Percentiles rank a stretch among this genome's conserved stretches.
Conservation (phyloP, 2,797 vertebrate genomes). For the Crax fasciolata region DNA sequence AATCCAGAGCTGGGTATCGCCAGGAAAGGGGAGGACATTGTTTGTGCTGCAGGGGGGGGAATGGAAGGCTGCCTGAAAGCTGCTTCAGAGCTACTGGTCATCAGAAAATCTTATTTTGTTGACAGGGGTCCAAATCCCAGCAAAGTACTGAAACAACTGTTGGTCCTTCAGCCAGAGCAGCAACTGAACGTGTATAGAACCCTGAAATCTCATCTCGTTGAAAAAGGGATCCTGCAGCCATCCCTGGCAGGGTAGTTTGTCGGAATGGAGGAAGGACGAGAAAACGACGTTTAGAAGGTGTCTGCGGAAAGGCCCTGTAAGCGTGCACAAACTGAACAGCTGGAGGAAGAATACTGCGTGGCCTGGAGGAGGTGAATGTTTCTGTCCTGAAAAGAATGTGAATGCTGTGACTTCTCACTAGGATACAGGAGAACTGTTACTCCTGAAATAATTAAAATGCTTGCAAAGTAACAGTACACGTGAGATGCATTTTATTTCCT, state of each 20-base stretch:
- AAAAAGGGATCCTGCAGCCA: slow-evolving; percentile 89
- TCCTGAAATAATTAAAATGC: slow-evolving; percentile 37
- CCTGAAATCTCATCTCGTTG: slow-evolving; percentile 89
- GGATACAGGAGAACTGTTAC: slow-evolving; percentile 19
- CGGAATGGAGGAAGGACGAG: background rate
- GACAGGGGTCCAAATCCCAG: slow-evolving; percentile 96
- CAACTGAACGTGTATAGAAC: slow-evolving; percentile 93
- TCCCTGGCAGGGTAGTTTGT: slow-evolving; percentile 74
- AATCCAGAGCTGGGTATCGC: background rate
- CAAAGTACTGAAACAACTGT: slow-evolving; percentile 93
- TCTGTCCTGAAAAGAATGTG: slow-evolving; percentile 73
- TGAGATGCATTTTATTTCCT: slow-evolving; percentile 45
- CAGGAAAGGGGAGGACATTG: background rate
- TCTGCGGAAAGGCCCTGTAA: slow-evolving; percentile 18
- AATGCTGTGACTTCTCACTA: slow-evolving; percentile 38
- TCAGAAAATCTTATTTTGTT: slow-evolving; percentile 16
- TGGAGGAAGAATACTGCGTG: slow-evolving; percentile 27
- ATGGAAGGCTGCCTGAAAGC: background rate
- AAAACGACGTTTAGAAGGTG: slow-evolving; percentile 10
- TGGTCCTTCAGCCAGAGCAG: slow-evolving; percentile 94
- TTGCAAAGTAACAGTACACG: slow-evolving; percentile 2
- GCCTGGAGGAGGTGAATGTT: slow-evolving; percentile 56
- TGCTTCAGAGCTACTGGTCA: background rate
- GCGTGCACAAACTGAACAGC: background rate
- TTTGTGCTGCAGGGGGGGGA: background rate